These are phyloP conservation scores for Malachius bipustulatus DNA, from an alignment of 2,888 invertebrate genomes.

Conservation along the genomic window DNA sequence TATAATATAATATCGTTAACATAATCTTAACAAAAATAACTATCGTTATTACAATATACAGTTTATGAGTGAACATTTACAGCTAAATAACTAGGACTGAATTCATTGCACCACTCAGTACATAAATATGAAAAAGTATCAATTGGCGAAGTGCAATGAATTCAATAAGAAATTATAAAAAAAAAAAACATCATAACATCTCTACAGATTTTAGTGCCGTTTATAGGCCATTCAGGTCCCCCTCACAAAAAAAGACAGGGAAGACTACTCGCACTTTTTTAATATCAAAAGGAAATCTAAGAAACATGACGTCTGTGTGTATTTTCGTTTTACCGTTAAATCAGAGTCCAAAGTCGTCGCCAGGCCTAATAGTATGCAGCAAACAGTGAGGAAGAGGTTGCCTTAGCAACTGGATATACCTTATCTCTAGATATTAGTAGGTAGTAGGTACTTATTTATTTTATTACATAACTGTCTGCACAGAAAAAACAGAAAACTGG, in stretches of 20 bases:
- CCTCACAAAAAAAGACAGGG: slow-evolving; percentile 25
- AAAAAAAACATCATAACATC: slow-evolving; percentile 32
- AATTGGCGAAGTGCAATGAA: too few species aligned
- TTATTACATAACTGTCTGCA: too few species aligned
- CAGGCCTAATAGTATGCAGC: slow-evolving; percentile 39
- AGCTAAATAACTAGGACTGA: slow-evolving; percentile 15
- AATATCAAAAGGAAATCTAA: slow-evolving; percentile 25
- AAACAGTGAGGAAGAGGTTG: slow-evolving; percentile 39
- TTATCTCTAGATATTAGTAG: too few species aligned
- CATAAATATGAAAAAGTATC: too few species aligned
- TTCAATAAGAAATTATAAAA: slow-evolving; percentile 11
- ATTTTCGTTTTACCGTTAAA: slow-evolving; percentile 24
- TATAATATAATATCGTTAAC: slow-evolving; percentile 16
- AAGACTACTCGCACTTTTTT: slow-evolving; percentile 28
- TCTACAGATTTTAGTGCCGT: slow-evolving; percentile 34
- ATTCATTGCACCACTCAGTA: background rate
- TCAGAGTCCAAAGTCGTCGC: slow-evolving; percentile 39
- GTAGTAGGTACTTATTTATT: slow-evolving; percentile 7
- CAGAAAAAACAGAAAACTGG: too few species aligned
- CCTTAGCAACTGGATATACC: too few species aligned
- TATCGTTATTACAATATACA: slow-evolving; percentile 13
- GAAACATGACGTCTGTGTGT: slow-evolving; percentile 12
- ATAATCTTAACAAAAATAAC: slow-evolving; percentile 18
- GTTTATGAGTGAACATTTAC: slow-evolving; percentile 16
- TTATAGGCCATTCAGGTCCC: slow-evolving; percentile 31